Percentiles rank a stretch among this genome's conserved stretches.
Conservation (phyloP, 2,888 invertebrate species). For the Dioctria rufipes region DNA sequence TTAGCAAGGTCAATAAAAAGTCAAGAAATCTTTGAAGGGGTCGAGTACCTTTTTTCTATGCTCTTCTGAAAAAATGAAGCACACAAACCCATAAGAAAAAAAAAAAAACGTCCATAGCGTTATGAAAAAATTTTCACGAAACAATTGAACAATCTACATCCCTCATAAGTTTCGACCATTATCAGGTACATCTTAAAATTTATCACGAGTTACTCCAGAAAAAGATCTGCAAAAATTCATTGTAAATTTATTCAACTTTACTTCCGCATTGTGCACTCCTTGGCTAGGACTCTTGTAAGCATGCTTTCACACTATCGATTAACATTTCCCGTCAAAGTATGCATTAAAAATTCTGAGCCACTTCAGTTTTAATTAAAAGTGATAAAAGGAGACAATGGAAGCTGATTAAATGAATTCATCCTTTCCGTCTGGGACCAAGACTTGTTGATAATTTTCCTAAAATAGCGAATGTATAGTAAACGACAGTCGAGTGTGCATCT, state of each 20-base stretch:
- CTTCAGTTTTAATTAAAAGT: slow-evolving; percentile 55
- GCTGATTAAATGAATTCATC: slow-evolving; percentile 53
- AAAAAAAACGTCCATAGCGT: too few relatives aligned
- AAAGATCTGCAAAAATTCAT: not conserved
- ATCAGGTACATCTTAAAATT: not conserved
- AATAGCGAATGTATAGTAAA: not conserved
- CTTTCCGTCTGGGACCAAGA: not conserved
- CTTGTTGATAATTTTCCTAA: not conserved
- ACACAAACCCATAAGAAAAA: too few relatives aligned
- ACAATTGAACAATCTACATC: slow-evolving; percentile 48
- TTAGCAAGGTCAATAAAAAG: too few relatives aligned
- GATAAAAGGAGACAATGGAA: slow-evolving; percentile 54
- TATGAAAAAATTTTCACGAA: not conserved
- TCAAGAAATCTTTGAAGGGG: too few relatives aligned
- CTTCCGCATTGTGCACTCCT: slow-evolving; percentile 1
- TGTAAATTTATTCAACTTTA: not conserved
- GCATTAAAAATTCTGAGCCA: slow-evolving; percentile 9
- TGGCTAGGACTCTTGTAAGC: not conserved
- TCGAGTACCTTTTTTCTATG: not conserved
- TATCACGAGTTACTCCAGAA: not conserved
- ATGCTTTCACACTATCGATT: slow-evolving; percentile 39
- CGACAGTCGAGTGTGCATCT: not conserved
- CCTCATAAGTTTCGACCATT: slow-evolving; percentile 24
- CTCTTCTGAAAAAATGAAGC: not conserved
- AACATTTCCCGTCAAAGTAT: slow-evolving; percentile 34